Conservation (phyloP, 2,888 invertebrate species). For the Scelioninae gen. 1 region DNA sequence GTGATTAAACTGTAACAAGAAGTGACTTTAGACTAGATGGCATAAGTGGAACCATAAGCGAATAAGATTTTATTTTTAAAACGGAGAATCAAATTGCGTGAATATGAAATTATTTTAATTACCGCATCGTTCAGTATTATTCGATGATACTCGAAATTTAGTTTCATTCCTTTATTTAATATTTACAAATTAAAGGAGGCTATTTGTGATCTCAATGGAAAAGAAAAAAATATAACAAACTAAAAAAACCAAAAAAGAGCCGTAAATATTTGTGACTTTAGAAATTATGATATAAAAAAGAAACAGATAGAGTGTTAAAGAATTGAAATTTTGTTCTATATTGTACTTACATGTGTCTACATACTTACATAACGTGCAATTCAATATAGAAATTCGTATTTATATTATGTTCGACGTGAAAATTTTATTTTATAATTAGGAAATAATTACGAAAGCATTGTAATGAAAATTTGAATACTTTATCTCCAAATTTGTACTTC, state of each 20-base stretch:
- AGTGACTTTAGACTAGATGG: constrained; percentile 32
- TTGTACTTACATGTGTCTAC: constrained; percentile 52
- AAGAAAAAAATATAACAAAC: constrained; percentile 6
- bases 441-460: neutral
- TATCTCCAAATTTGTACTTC: no score
- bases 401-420: constrained; percentile 8
- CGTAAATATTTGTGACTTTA: constrained; percentile 42
- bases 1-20: constrained; percentile 22
- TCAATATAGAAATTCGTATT: constrained; percentile 18
- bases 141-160: constrained; percentile 54
- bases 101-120: constrained; percentile 47
- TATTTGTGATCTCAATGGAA: constrained; percentile 56
- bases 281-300: constrained; percentile 25
- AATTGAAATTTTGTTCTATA: constrained; percentile 48
- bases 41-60: constrained; percentile 10
- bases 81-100: constrained; percentile 40
- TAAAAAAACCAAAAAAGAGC: constrained; percentile 40
- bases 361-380: constrained; percentile 44
- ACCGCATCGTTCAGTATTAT: constrained; percentile 56
- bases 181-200: constrained; percentile 39
- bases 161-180: constrained; percentile 18
- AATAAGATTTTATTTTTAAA: constrained; percentile 40
- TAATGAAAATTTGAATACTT: no score
- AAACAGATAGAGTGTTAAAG: constrained; percentile 20
- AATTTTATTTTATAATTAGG: neutral